Conservation (phyloP, 2,888 invertebrate genomes). For the Cinara cedri region DNA sequence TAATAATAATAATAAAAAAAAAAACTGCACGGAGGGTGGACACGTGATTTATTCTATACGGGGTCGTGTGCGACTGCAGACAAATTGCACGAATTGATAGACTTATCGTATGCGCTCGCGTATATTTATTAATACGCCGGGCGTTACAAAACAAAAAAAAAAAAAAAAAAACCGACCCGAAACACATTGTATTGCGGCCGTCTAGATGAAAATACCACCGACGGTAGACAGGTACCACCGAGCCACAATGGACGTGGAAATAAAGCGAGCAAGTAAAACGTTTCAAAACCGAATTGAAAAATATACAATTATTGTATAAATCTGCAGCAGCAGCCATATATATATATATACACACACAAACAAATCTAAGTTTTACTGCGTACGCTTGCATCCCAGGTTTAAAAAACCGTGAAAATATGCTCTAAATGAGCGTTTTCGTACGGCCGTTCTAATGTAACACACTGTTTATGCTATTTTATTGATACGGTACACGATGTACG, state of each 20-base stretch:
- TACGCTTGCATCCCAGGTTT: too few species aligned
- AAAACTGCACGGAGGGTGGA: constrained; percentile 38
- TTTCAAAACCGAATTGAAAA: not conserved
- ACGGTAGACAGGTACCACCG: not conserved
- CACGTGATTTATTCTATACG: constrained; percentile 46
- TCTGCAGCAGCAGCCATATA: too few species aligned
- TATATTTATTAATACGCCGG: not conserved
- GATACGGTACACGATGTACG: too few species aligned
- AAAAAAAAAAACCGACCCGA: constrained; percentile 24
- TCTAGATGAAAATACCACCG: not conserved
- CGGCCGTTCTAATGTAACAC: too few species aligned
- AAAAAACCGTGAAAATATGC: too few species aligned
- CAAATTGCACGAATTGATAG: constrained; percentile 39
- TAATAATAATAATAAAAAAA: not conserved
- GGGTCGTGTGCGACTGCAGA: constrained; percentile 54
- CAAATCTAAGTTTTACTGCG: too few species aligned
- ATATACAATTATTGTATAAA: too few species aligned
- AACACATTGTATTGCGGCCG: not conserved
- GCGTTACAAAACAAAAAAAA: not conserved
- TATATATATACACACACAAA: too few species aligned
- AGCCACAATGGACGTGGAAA: not conserved
- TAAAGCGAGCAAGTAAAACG: not conserved
- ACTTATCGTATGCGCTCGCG: too few species aligned
- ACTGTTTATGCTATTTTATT: too few species aligned
- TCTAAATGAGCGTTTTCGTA: too few species aligned